Percentiles rank a stretch among this genome's conserved stretches.
These are phyloP conservation scores for Dasyornis broadbenti DNA, from an alignment of 2,113 vertebrate genomes.

Conservation along the genomic window DNA sequence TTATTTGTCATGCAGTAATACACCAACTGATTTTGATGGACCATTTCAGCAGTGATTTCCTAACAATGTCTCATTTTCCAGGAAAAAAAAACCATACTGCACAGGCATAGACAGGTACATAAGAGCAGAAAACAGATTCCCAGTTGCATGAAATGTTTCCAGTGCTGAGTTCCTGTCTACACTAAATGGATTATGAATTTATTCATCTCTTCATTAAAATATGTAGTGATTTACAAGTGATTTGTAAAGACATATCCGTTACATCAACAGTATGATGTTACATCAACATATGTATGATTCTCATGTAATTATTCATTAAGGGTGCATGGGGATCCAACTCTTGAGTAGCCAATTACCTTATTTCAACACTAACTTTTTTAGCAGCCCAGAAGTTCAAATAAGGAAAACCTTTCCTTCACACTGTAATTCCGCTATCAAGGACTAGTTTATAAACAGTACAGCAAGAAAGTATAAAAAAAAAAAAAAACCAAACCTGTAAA, in stretches of 20 bases:
- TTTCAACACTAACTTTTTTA: not conserved
- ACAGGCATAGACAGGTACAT: not conserved
- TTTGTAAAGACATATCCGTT: not conserved
- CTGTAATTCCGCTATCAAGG: not conserved
- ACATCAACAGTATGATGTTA: not conserved
- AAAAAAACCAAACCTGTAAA: not conserved
- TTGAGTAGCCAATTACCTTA: not conserved
- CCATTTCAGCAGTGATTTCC: not conserved
- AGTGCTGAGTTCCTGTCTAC: not conserved
- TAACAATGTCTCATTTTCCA: not conserved
- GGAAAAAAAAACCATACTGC: not conserved
- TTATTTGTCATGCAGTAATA: not conserved
- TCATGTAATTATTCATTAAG: not conserved
- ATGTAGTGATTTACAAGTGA: not conserved
- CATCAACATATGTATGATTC: not conserved
- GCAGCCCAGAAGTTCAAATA: not conserved
- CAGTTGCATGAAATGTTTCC: not conserved
- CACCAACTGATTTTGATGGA: not conserved
- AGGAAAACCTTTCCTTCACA: not conserved
- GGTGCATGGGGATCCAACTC: not conserved
- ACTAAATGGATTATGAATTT: not conserved
- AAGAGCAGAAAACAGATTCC: not conserved
- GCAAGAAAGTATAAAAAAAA: not conserved
- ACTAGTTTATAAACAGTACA: not conserved
- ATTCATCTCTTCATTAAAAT: not conserved